Evolutionary conservation across 2,888 invertebrate genomes (phyloP).

Genomic region (Dysmachus trigonus): DNA sequence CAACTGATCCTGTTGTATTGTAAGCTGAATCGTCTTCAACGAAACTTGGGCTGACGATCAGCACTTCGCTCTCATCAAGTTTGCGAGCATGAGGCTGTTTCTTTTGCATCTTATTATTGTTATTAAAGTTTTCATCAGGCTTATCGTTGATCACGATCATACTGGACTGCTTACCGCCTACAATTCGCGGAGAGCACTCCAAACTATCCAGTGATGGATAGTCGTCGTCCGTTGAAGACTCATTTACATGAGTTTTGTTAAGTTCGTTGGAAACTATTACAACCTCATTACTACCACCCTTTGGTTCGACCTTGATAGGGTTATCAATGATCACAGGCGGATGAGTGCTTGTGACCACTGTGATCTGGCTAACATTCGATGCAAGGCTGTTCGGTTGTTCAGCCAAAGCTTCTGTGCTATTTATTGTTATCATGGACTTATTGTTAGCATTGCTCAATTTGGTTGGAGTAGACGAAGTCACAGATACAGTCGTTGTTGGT

Average conservation of each 20-base stretch:
- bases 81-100: constrained; percentile 68
- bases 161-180: constrained; percentile 56
- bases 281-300: constrained; percentile 70
- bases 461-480: constrained; percentile 44
- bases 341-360: constrained; percentile 82
- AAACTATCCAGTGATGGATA: constrained; percentile 80
- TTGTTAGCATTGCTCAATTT: constrained; percentile 49
- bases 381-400: constrained; percentile 78
- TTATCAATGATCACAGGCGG: constrained; percentile 80
- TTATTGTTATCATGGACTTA: constrained; percentile 53
- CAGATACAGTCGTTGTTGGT: constrained; percentile 50
- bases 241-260: constrained; percentile 73
- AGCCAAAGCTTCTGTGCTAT: constrained; percentile 63
- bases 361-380: constrained; percentile 77
- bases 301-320: constrained; percentile 58
- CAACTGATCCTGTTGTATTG: constrained; percentile 57
- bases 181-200: constrained; percentile 66
- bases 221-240: constrained; percentile 80
- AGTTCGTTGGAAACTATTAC: constrained; percentile 83
- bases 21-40: constrained; percentile 74
- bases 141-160: constrained; percentile 59
- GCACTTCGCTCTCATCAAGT: constrained; percentile 85
- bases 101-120: constrained; percentile 38
- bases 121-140: constrained; percentile 57
- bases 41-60: constrained; percentile 78